Conservation (phyloP, 1,140 invertebrate species). For the Cotesia glomerata region DNA sequence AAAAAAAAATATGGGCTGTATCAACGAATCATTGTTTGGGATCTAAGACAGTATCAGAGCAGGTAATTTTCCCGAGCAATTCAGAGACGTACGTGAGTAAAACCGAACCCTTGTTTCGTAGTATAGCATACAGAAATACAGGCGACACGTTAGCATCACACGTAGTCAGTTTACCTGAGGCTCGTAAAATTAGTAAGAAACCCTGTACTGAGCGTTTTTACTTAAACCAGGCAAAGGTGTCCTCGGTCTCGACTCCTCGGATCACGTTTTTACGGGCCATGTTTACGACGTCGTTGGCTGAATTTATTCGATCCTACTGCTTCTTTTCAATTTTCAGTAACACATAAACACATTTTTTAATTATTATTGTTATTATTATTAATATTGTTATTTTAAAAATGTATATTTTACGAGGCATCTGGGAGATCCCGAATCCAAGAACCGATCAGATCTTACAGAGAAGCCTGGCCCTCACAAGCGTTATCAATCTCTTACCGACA, state of each 20-base stretch:
- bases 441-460: conserved; percentile 27
- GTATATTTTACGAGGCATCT: neutral
- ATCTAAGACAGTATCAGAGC: too few species aligned
- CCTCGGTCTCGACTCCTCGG: neutral
- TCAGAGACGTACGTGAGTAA: too few species aligned
- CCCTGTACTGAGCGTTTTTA: neutral
- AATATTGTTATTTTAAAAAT: too few species aligned
- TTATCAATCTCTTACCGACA: conserved; percentile 54
- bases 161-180: neutral
- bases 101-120: too few species aligned
- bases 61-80: too few species aligned
- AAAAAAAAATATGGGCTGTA: too few species aligned
- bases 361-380: neutral
- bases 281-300: conserved; percentile 20
- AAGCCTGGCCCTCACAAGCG: conserved; percentile 18
- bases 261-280: conserved; percentile 16
- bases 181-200: conserved; percentile 25
- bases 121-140: too few species aligned
- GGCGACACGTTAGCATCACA: neutral
- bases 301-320: conserved; percentile 20
- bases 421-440: neutral
- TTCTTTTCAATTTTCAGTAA: neutral
- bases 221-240: neutral
- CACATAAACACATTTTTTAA: neutral
- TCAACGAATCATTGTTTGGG: too few species aligned